phyloP scores from a whole-genome alignment of 2,888 invertebrate species.

The Ichneumon xanthorius region DNA sequence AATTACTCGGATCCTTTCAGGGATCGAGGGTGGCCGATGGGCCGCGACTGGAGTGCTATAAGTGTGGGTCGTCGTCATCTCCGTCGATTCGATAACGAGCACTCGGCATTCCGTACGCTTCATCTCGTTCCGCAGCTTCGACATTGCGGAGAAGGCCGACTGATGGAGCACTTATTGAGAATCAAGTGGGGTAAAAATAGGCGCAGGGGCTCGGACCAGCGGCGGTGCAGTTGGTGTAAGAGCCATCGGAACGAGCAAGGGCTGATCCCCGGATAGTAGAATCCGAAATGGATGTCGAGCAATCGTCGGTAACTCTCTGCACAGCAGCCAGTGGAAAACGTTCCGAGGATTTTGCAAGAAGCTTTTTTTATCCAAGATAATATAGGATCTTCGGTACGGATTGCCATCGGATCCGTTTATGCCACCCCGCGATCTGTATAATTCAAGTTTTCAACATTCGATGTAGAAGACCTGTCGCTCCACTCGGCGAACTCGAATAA shows the following conservation, averaged over 20 bases:
- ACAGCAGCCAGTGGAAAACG: conserved; percentile 17
- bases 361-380: conserved; percentile 34
- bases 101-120: conserved; percentile 31
- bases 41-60: conserved; percentile 4
- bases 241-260: conserved; percentile 39
- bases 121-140: conserved; percentile 24
- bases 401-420: not conserved
- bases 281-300: conserved; percentile 51
- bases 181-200: conserved; percentile 53
- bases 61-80: conserved; percentile 17
- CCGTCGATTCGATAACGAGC: conserved; percentile 47
- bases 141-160: conserved; percentile 35
- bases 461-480: too few species aligned
- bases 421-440: not conserved
- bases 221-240: conserved; percentile 8
- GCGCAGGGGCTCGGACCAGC: conserved; percentile 15
- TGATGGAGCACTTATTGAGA: conserved; percentile 59
- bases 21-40: not conserved
- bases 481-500: too few species aligned
- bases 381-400: conserved; percentile 20
- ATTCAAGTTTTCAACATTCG: too few species aligned
- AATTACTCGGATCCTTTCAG: conserved; percentile 68
- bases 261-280: conserved; percentile 51
- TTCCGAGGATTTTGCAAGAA: conserved; percentile 52
- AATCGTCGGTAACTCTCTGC: conserved; percentile 11